A percentile compares a stretch with the other conserved stretches of the same genome.
phyloP scores from a whole-genome alignment of 2,797 vertebrate genomes.

The Gila robusta region DNA sequence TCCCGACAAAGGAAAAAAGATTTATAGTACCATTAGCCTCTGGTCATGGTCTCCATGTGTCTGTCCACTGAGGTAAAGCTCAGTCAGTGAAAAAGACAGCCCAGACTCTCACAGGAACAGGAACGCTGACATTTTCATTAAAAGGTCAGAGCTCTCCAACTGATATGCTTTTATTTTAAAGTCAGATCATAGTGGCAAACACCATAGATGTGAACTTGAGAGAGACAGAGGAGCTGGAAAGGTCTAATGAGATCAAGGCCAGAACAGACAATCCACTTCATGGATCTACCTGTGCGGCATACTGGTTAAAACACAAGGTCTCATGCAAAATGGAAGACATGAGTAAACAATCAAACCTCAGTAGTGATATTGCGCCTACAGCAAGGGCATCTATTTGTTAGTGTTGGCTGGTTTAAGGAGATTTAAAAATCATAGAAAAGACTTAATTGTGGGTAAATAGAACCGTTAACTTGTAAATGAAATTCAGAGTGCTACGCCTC shows the following conservation, averaged over 20 bases:
- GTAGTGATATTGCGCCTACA: conserved; percentile 60
- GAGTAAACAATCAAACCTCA: conserved; percentile 68
- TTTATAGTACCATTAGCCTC: conserved; percentile 9
- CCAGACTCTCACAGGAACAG: conserved; percentile 67
- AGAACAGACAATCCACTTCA: conserved; percentile 34
- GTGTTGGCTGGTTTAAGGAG: conserved; percentile 4
- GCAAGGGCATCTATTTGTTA: conserved; percentile 39
- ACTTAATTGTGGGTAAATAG: conserved; percentile 74
- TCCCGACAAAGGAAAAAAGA: not conserved
- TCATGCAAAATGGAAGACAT: conserved; percentile 58
- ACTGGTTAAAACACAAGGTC: conserved; percentile 28
- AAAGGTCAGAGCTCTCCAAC: conserved; percentile 81
- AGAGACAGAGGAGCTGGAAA: conserved; percentile 36
- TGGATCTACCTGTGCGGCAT: not conserved
- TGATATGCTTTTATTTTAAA: conserved; percentile 77
- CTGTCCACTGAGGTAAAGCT: conserved; percentile 42
- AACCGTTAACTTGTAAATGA: conserved; percentile 78
- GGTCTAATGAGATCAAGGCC: conserved; percentile 75
- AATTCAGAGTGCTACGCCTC: conserved; percentile 73
- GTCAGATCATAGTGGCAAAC: conserved; percentile 56
- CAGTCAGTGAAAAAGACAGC: conserved; percentile 14
- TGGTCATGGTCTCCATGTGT: conserved; percentile 20
- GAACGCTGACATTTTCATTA: conserved; percentile 84
- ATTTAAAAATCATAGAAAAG: conserved; percentile 65
- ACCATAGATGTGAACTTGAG: conserved; percentile 42